Evolutionary conservation across 2,888 invertebrate species (phyloP).

Genomic region (Oxystoma pomonae): DNA sequence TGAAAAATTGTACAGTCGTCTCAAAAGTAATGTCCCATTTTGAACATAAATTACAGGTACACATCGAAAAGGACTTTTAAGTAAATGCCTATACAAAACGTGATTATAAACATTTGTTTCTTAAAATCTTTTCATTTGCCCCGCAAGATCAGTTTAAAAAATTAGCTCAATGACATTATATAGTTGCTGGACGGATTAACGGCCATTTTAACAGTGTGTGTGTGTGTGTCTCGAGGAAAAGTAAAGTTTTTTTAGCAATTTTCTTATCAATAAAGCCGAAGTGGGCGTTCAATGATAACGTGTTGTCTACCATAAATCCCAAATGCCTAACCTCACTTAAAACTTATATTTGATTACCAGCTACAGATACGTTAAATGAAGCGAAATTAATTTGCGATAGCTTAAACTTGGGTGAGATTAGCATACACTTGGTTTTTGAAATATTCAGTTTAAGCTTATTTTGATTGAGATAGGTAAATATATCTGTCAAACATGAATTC

Average conservation of each 20-base stretch:
- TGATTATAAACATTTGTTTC: too few species aligned
- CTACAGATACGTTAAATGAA: not conserved
- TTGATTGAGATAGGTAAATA: not conserved
- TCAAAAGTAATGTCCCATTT: too few species aligned
- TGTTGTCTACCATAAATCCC: not conserved
- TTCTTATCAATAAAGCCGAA: not conserved
- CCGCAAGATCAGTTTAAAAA: too few species aligned
- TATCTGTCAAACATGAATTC: not conserved
- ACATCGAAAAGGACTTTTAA: too few species aligned
- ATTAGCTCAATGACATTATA: too few species aligned
- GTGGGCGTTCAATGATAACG: not conserved
- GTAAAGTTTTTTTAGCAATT: not conserved
- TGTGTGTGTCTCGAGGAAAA: too few species aligned
- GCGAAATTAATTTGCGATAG: not conserved
- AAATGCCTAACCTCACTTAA: not conserved
- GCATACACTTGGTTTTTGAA: not conserved
- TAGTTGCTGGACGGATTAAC: too few species aligned
- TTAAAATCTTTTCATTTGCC: too few species aligned
- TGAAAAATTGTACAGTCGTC: too few species aligned
- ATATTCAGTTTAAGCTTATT: not conserved
- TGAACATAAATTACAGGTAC: too few species aligned
- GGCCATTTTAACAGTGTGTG: too few species aligned
- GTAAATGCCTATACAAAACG: too few species aligned
- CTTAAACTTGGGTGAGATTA: not conserved
- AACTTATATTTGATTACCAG: not conserved